Conservation (phyloP, 1,140 invertebrate species). For the Pseudoatta argentina region DNA sequence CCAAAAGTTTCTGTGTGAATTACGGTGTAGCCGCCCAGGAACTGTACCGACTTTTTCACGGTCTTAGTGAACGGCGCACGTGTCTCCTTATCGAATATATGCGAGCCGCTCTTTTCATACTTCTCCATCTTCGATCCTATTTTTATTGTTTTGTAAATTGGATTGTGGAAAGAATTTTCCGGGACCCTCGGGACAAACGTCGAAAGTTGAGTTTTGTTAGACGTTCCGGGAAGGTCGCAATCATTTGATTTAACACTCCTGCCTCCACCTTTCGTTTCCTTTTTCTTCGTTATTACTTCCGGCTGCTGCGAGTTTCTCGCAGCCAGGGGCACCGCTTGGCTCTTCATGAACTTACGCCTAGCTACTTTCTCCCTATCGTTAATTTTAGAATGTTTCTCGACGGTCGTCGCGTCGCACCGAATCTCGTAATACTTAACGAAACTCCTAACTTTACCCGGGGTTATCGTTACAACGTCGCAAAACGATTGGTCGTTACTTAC, state of each 20-base stretch:
- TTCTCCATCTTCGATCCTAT: neutral
- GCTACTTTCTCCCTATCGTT: constrained; percentile 69
- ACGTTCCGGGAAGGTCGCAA: neutral
- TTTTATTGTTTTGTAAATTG: neutral
- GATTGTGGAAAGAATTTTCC: neutral
- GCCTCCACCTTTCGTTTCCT: neutral
- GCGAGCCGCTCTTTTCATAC: neutral
- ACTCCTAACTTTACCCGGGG: constrained; percentile 84
- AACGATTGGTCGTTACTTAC: constrained; percentile 82
- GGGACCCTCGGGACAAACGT: constrained; percentile 4
- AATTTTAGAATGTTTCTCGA: constrained; percentile 74
- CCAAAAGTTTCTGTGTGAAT: constrained; percentile 59
- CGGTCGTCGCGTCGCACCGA: constrained; percentile 73
- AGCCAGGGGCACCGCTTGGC: constrained; percentile 31
- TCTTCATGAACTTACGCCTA: constrained; percentile 7
- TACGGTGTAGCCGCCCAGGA: constrained; percentile 78
- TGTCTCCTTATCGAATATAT: neutral
- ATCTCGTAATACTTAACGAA: constrained; percentile 84
- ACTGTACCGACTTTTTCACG: constrained; percentile 81
- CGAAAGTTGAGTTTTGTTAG: neutral
- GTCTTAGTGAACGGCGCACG: neutral
- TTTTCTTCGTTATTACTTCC: constrained; percentile 37
- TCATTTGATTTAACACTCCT: constrained; percentile 26
- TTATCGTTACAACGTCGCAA: constrained; percentile 79
- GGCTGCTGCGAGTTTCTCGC: constrained; percentile 23